These are phyloP conservation scores for Ferrisia virgata DNA, from an alignment of 2,888 invertebrate genomes.

Conservation along the genomic window DNA sequence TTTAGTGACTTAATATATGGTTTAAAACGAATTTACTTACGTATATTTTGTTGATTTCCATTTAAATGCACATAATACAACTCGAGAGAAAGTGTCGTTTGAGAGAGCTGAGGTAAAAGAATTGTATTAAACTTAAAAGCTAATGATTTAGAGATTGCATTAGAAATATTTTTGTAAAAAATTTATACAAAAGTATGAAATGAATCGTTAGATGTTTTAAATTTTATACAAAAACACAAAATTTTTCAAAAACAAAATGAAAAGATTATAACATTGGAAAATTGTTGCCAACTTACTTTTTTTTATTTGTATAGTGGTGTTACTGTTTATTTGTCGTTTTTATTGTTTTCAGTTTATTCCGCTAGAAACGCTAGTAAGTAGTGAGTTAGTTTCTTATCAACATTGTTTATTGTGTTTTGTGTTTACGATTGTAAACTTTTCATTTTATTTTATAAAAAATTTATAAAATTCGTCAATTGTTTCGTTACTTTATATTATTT, in stretches of 20 bases:
- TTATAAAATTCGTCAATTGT: neutral
- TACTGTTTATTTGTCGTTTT: neutral
- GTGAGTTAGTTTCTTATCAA: neutral
- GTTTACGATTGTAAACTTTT: neutral
- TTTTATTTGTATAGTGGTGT: neutral
- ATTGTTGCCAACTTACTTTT: neutral
- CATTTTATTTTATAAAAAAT: neutral
- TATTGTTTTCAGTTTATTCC: neutral
- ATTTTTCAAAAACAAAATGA: neutral
- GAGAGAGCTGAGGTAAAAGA: neutral
- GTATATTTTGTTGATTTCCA: constrained; percentile 5
- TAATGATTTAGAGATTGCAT: neutral
- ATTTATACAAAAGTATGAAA: neutral
- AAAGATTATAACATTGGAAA: neutral
- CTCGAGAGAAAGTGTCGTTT: neutral
- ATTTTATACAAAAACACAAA: neutral
- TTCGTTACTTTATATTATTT: neutral
- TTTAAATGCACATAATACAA: constrained; percentile 14
- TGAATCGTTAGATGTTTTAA: neutral
- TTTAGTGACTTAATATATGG: neutral
- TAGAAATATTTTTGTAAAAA: neutral
- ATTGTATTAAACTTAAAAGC: neutral
- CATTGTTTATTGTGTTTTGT: neutral
- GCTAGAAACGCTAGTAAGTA: neutral
- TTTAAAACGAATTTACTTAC: neutral